Evolutionary conservation across 2,113 vertebrate genomes (phyloP), one percentile per base, ranked within the genome.

Genomic region (Austrofundulus limnaeus): DNA sequence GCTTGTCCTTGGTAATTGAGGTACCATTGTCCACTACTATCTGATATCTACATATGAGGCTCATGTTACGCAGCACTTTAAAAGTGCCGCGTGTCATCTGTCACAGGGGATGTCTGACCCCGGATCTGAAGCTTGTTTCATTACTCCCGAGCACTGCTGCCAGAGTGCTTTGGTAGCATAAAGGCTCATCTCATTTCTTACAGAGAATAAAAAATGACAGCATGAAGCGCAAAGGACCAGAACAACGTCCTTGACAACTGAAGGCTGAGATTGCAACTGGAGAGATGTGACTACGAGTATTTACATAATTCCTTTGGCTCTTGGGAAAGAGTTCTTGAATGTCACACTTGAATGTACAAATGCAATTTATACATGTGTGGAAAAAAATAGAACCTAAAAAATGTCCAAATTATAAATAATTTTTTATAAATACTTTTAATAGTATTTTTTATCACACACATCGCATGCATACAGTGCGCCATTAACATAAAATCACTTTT

Each of bases 61-160:
- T 91, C 87, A 64, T 74, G 87, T 91, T 92, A 83, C 85, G 63
- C 66, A 67, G 77, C 75, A 88, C 87, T 90, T 89, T 70, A 81
- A 63, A 80, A 90, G 82, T 86, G 87, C 88, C 84, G 78, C 82
- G 79, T 92, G 89, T 85, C 87, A 85, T 89, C 81, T 83, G 83
- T 79, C 49, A 55, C 21, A 61, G 48, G 55, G 58, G 58, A 51
- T 66, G 84, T 82, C 72, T 84, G 57, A 59, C 73, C 74, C 65
- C 53, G 48, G 63, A 59, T 71, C 76, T 78, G 77, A 83, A 60
- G 61, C 66, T 65, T 50, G 53, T 78, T 85, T 87, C 76, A 88
- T 87, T 90, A 87, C 74, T 70, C 77, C 77, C 50, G 60, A 47
- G 43, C 25, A 21, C 75, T 61, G 61, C 80, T 82, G 82, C 82